Percentiles rank a stretch among this genome's conserved stretches.
phyloP scores from a whole-genome alignment of 2,797 vertebrate genomes.

The Adelosebastes latens region DNA sequence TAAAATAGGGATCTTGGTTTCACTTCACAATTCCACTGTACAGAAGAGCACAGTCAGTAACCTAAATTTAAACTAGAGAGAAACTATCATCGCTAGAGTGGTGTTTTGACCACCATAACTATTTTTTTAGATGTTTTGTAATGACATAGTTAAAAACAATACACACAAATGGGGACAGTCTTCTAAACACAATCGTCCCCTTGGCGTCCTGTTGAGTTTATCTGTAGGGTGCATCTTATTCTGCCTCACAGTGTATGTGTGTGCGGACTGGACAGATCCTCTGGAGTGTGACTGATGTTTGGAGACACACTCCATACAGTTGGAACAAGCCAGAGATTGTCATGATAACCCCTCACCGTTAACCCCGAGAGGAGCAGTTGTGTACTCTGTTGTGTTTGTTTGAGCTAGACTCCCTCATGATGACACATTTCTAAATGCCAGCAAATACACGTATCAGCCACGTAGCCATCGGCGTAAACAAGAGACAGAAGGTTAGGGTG shows the following conservation, averaged over 20 bases:
- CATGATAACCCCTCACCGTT: slow-evolving; percentile 63
- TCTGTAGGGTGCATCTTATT: slow-evolving; percentile 37
- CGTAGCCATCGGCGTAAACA: slow-evolving; percentile 25
- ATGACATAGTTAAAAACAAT: background rate
- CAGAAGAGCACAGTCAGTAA: background rate
- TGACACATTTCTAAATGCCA: slow-evolving; percentile 30
- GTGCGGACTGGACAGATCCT: slow-evolving; percentile 20
- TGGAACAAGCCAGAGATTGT: slow-evolving; percentile 59
- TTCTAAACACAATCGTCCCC: background rate
- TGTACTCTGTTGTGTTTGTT: slow-evolving; percentile 35
- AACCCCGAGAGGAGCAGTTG: slow-evolving; percentile 16
- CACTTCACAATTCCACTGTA: slow-evolving; percentile 8
- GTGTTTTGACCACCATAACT: background rate
- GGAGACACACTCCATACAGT: slow-evolving; percentile 50
- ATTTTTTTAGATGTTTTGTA: background rate
- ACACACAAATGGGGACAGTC: background rate
- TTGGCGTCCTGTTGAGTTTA: slow-evolving; percentile 8
- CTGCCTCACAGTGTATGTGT: slow-evolving; percentile 2
- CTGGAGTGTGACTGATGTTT: slow-evolving; percentile 52
- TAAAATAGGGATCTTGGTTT: background rate
- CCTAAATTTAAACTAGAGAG: background rate
- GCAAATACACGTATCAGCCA: slow-evolving; percentile 23
- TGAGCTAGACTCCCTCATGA: slow-evolving; percentile 12
- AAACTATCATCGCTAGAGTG: background rate
- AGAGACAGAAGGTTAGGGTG: slow-evolving; percentile 42